phyloP scores from a whole-genome alignment of 2,888 invertebrate genomes.

The Epistrophella euchroma region DNA sequence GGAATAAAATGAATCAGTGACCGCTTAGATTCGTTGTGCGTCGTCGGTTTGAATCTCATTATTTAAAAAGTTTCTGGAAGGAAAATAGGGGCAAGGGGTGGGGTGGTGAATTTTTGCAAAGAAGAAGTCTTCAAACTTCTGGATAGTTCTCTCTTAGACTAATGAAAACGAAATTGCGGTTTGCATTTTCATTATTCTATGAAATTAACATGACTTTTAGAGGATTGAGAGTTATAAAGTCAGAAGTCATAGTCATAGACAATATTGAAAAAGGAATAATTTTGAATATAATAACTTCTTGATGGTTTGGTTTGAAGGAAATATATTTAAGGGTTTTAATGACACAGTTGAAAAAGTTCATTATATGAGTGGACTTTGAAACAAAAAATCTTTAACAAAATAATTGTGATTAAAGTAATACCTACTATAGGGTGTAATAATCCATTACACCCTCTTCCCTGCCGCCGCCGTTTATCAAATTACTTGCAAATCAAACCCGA shows the following conservation, averaged over 20 bases:
- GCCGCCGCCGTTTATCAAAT: too few species aligned
- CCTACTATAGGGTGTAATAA: too few species aligned
- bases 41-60: conserved; percentile 45
- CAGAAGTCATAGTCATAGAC: conserved; percentile 9
- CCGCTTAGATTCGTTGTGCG: conserved; percentile 41
- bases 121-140: conserved; percentile 49
- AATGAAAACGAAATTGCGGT: conserved; percentile 71
- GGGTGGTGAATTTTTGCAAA: background rate
- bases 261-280: background rate
- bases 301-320: too few species aligned
- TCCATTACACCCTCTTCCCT: too few species aligned
- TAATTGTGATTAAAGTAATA: too few species aligned
- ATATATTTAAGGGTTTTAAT: background rate
- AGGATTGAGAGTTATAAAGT: conserved; percentile 34
- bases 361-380: background rate
- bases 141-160: conserved; percentile 41
- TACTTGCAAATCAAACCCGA: too few species aligned
- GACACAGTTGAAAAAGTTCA: background rate
- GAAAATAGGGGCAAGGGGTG: background rate
- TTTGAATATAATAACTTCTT: background rate
- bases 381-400: too few species aligned
- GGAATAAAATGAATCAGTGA: conserved; percentile 56
- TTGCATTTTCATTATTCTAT: conserved; percentile 60
- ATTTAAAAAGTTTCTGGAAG: conserved; percentile 45
- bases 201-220: conserved; percentile 43